Percentiles rank a stretch among this genome's conserved stretches.
phyloP scores from a whole-genome alignment of 2,797 vertebrate species.

The Enteromius viviparus region DNA sequence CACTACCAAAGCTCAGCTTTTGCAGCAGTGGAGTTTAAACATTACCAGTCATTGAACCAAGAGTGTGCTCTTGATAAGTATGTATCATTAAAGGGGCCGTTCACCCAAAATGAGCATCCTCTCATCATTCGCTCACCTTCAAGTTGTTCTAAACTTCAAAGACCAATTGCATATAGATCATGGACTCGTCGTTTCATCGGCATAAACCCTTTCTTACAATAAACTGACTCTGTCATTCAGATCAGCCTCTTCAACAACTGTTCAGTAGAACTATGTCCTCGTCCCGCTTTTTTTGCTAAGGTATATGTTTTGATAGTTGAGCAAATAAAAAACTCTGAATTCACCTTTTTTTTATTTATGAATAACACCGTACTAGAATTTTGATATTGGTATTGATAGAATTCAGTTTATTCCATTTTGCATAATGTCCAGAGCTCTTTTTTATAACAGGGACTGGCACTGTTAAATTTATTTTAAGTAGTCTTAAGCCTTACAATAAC shows the following conservation, averaged over 20 bases:
- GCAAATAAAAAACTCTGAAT: background rate
- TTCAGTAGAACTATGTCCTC: background rate
- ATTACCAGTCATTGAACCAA: constrained; percentile 45
- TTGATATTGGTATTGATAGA: background rate
- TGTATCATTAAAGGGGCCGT: background rate
- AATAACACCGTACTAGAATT: no score
- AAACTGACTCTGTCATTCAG: background rate
- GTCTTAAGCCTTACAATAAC: background rate
- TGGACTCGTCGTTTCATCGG: background rate
- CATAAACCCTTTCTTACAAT: background rate
- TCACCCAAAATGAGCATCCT: background rate
- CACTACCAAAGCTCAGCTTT: constrained; percentile 76
- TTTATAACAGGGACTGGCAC: background rate
- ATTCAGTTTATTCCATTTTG: background rate
- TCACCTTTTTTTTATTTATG: no score
- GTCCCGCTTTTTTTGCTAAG: no score
- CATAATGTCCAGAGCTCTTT: background rate
- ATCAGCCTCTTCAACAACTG: background rate
- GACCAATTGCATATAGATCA: background rate
- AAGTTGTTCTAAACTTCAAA: background rate
- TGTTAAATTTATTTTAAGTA: background rate
- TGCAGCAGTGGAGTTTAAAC: constrained; percentile 60
- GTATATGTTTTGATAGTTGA: background rate
- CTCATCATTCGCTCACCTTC: background rate
- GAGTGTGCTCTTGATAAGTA: background rate